Conservation (phyloP, 1,140 invertebrate genomes). For the Latrodectus geometricus region DNA sequence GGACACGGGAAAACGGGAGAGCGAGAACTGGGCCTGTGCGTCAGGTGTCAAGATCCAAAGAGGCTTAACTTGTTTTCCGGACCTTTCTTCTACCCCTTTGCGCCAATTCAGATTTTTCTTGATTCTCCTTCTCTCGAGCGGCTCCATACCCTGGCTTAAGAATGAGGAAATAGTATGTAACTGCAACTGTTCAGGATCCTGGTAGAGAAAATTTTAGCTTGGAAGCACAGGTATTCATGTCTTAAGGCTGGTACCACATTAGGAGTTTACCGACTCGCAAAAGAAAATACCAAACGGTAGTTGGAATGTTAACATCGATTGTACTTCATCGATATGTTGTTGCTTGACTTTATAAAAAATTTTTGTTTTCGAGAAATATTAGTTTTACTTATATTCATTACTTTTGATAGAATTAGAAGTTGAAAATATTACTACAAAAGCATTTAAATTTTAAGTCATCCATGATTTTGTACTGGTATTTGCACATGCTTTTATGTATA, state of each 20-base stretch:
- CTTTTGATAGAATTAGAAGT: too few species aligned
- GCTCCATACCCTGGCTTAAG: background rate
- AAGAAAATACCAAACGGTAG: background rate
- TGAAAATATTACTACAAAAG: too few species aligned
- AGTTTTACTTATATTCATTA: background rate
- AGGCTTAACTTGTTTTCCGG: constrained; percentile 61
- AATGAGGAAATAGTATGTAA: background rate
- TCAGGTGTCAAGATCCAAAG: constrained; percentile 60
- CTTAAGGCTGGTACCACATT: background rate
- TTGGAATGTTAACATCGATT: background rate
- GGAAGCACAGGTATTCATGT: background rate
- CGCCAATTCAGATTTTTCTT: constrained; percentile 43
- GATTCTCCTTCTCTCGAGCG: constrained; percentile 37
- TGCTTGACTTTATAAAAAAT: background rate
- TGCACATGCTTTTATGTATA: too few species aligned
- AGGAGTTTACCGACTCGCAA: background rate
- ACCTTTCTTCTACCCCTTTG: constrained; percentile 32
- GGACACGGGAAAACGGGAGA: constrained; percentile 47
- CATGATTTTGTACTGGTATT: too few species aligned
- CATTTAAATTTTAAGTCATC: too few species aligned
- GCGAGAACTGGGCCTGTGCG: constrained; percentile 27
- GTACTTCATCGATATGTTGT: background rate
- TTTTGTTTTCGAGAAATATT: background rate
- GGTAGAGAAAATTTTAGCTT: background rate
- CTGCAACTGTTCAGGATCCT: background rate